Evolutionary conservation across 2,888 invertebrate genomes (phyloP).

Genomic region (Emmelina monodactyla): DNA sequence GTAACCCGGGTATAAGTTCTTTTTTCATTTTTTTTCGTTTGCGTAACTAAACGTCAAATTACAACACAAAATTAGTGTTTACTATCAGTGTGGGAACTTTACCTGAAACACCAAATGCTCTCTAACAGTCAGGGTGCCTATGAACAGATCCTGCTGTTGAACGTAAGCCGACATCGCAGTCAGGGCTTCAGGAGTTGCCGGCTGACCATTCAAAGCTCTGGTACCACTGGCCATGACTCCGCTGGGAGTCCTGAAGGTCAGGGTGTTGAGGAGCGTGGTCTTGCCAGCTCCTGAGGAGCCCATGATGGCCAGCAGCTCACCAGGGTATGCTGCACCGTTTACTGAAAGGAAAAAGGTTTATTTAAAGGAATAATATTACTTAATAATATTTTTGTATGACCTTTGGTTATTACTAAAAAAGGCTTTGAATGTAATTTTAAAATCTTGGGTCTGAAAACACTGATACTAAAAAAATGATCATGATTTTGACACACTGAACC

Average conservation of each 20-base stretch:
- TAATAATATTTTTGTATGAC: no score
- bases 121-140: constrained; percentile 86
- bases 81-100: not conserved
- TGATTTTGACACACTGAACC: no score
- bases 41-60: no score
- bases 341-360: constrained; percentile 56
- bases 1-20: no score
- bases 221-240: constrained; percentile 71
- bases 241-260: constrained; percentile 81
- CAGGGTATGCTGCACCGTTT: constrained; percentile 83
- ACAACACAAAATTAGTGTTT: not conserved
- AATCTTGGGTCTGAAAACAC: no score
- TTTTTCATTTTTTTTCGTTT: no score
- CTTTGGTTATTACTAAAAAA: no score
- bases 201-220: constrained; percentile 77
- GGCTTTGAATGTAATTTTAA: no score
- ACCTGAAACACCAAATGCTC: constrained; percentile 92
- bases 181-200: constrained; percentile 74
- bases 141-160: constrained; percentile 93
- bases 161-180: constrained; percentile 88
- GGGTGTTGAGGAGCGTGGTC: constrained; percentile 89
- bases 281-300: constrained; percentile 94
- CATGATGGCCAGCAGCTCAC: constrained; percentile 86
- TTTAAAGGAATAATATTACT: no score
- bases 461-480: no score